phyloP scores from a whole-genome alignment of 1,140 invertebrate genomes.

The Chelonus insularis region DNA sequence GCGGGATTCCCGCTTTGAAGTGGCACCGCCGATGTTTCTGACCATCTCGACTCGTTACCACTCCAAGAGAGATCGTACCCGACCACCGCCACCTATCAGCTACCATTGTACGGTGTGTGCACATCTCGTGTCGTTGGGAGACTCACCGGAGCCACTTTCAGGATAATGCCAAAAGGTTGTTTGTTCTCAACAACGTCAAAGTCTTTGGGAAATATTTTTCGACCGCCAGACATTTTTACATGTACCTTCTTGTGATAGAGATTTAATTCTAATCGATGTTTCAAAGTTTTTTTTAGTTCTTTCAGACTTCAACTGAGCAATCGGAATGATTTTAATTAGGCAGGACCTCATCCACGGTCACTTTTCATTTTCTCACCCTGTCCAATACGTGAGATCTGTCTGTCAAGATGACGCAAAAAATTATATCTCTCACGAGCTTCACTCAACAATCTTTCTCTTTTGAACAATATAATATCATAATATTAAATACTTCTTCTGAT shows the following conservation, averaged over 20 bases:
- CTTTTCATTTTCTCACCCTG: constrained; percentile 41
- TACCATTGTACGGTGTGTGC: not conserved
- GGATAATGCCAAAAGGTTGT: constrained; percentile 22
- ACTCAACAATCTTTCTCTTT: no score
- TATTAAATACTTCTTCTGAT: no score
- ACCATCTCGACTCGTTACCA: constrained; percentile 57
- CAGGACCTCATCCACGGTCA: constrained; percentile 16
- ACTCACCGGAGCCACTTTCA: constrained; percentile 14
- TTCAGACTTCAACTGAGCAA: constrained; percentile 11
- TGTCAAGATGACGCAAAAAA: no score
- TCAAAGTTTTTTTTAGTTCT: not conserved
- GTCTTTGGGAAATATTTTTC: constrained; percentile 16
- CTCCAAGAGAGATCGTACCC: constrained; percentile 40
- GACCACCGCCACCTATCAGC: constrained; percentile 21
- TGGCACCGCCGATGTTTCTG: constrained; percentile 55
- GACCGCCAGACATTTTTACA: constrained; percentile 1
- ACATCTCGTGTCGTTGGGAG: constrained; percentile 10
- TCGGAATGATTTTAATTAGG: constrained; percentile 36
- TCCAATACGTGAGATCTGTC: constrained; percentile 18
- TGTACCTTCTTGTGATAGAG: constrained; percentile 2
- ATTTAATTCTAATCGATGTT: constrained; percentile 12
- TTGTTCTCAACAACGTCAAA: constrained; percentile 5
- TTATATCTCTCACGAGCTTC: no score
- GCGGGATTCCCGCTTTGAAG: constrained; percentile 59
- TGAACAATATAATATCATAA: no score